phyloP scores from a whole-genome alignment of 2,888 invertebrate species.

The Cryptophagus acutangulus region DNA sequence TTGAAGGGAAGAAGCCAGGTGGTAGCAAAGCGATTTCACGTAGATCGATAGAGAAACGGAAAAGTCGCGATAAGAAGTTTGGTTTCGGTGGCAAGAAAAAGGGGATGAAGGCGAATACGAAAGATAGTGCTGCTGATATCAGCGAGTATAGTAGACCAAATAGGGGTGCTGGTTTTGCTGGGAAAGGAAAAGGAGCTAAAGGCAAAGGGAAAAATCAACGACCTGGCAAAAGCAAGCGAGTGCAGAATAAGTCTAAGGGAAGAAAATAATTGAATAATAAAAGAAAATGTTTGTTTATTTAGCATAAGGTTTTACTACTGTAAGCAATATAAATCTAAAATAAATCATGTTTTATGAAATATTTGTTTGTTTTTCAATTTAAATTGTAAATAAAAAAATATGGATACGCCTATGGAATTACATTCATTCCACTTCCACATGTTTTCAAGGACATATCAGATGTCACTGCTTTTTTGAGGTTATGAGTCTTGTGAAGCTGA shows the following conservation, averaged over 20 bases:
- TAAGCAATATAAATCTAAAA: too few species aligned
- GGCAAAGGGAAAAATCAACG: slow-evolving; percentile 32
- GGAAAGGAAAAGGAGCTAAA: slow-evolving; percentile 22
- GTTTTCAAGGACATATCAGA: too few species aligned
- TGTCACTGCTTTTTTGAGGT: too few species aligned
- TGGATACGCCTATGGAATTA: too few species aligned
- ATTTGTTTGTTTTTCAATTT: too few species aligned
- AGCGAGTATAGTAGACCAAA: slow-evolving; percentile 52
- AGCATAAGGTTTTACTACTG: too few species aligned
- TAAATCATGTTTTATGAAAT: too few species aligned
- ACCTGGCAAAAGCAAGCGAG: slow-evolving; percentile 50
- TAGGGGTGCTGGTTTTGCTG: slow-evolving; percentile 36
- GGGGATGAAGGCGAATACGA: slow-evolving; percentile 81
- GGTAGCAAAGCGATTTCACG: slow-evolving; percentile 31
- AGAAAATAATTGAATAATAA: too few species aligned
- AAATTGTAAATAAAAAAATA: too few species aligned
- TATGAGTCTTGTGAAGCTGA: too few species aligned
- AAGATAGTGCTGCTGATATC: slow-evolving; percentile 68
- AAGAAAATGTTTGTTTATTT: too few species aligned
- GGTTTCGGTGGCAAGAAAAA: slow-evolving; percentile 96
- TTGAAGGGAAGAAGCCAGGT: slow-evolving; percentile 61
- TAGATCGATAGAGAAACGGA: slow-evolving; percentile 52
- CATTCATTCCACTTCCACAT: too few species aligned
- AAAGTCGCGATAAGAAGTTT: slow-evolving; percentile 77
- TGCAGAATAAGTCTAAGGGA: slow-evolving; percentile 49